Base-by-base conservation (phyloP, 1,140 invertebrate species). In the Drosophila ananassae region DNA sequence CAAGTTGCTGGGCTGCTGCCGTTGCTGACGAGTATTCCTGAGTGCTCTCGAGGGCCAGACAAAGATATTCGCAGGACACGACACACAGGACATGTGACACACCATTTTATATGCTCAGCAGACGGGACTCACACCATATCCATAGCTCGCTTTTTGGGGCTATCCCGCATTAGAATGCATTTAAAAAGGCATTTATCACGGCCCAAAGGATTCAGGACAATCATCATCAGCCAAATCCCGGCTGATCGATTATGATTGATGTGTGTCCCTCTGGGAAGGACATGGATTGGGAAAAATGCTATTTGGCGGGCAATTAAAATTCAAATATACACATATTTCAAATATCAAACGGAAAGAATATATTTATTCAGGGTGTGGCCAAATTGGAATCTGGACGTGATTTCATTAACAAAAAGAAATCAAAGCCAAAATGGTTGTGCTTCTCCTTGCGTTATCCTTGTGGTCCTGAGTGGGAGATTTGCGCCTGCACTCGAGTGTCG, bases 181-280 rank as follows among this genome's bases (percentile, higher is more conserved):
- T 89, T 83, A 82, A 77, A 89, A 89, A 77, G 79, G 84, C 84
- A 89, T 89, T 89, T 83, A 77, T 79, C 73, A 66, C 47, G 7
- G 24, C 17, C 13, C 28, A 30, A 52, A 63, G 78, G 78, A 89
- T 82, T 83, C 32, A 13, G 37, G 54, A 63, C 67, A 75, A 75
- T 66, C 66, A 69, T 57, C 60, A 56, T 62, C 68, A 47, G 51
- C 41, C 60, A 79, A 89, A 78, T 79, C 78, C 77, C 25, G 24
- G 1, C 76, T 89, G 83, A 89, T 89, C 83, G 83, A 89, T 89
- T 79, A 79, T 89, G 83, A 89, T 89, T 71, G 83, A 89, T 89
- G 76, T 60, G 25, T 46, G 48, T 21, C 39, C 28, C 2, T 24
- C 53, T 17, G 2, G 44, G 52, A 28, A 28, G 25, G 25, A 28